A percentile compares a stretch with the other conserved stretches of the same genome.
phyloP scores from a whole-genome alignment of 2,888 invertebrate genomes.

The Stegana nigrithorax region DNA sequence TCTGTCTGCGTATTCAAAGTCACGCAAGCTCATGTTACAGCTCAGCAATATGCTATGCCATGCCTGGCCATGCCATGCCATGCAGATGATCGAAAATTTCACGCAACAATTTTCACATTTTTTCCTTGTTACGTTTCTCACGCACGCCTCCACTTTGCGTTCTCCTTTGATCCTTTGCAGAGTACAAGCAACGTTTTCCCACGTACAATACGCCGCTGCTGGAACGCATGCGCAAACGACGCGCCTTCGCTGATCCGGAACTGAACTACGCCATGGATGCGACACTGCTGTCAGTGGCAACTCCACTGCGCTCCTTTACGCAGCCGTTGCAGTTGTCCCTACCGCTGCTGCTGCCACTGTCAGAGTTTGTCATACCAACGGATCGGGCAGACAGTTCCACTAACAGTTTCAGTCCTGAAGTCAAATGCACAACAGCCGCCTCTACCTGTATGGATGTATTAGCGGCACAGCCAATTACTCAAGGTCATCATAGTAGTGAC shows the following conservation, averaged over 20 bases:
- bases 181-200: constrained; percentile 63
- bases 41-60: neutral
- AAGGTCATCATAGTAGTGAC: no score
- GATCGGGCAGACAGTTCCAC: no score
- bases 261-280: constrained; percentile 66
- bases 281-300: constrained; percentile 55
- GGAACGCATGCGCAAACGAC: constrained; percentile 69
- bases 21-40: constrained; percentile 27
- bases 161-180: constrained; percentile 41
- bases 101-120: neutral
- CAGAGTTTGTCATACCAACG: neutral
- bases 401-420: no score
- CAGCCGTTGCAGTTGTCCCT: neutral
- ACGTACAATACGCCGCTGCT: constrained; percentile 63
- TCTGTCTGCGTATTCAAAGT: neutral
- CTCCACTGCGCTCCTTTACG: constrained; percentile 37
- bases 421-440: neutral
- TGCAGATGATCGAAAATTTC: constrained; percentile 4
- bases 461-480: no score
- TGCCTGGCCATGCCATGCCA: neutral
- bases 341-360: neutral
- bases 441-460: no score
- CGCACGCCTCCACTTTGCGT: neutral
- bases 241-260: constrained; percentile 70
- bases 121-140: neutral